These are phyloP conservation scores for Ochotona curzoniae DNA, from an alignment of 2,113 vertebrate species.

Conservation along the genomic window DNA sequence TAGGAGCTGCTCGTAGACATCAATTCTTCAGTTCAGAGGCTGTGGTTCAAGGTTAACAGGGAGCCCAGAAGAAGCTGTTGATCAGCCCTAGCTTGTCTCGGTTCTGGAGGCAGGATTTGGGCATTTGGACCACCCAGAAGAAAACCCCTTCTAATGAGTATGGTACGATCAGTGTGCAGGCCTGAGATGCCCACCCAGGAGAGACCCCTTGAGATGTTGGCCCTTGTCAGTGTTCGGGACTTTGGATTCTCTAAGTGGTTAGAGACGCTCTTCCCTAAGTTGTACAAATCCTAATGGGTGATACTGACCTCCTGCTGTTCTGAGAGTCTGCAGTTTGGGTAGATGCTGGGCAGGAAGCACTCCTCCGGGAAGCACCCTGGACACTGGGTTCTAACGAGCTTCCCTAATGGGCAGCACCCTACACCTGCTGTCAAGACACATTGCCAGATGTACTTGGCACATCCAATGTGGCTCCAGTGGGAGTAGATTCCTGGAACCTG, in stretches of 20 bases:
- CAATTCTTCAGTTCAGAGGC: neutral
- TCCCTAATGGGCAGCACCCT: neutral
- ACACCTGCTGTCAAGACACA: accelerated
- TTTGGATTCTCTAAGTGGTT: neutral
- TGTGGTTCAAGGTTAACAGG: neutral
- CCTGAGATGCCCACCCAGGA: neutral
- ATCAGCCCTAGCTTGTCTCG: neutral
- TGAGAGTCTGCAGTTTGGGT: neutral
- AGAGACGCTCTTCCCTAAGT: neutral
- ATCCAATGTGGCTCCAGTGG: neutral
- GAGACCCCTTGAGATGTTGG: neutral
- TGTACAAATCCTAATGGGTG: too few relatives aligned
- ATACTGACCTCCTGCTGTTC: neutral
- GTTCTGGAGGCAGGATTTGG: neutral
- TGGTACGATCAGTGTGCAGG: accelerated
- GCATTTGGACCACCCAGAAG: neutral
- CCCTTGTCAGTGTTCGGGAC: neutral
- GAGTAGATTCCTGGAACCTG: neutral
- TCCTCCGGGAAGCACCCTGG: neutral
- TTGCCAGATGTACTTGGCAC: neutral
- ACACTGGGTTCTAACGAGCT: neutral
- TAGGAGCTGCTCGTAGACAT: neutral
- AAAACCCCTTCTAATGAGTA: neutral
- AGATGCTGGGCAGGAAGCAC: neutral
- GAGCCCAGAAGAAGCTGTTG: neutral